Evolutionary conservation across 35 echinoderm and acorn worm species (phyloP).

Genomic region (Ophioderma brevispina): DNA sequence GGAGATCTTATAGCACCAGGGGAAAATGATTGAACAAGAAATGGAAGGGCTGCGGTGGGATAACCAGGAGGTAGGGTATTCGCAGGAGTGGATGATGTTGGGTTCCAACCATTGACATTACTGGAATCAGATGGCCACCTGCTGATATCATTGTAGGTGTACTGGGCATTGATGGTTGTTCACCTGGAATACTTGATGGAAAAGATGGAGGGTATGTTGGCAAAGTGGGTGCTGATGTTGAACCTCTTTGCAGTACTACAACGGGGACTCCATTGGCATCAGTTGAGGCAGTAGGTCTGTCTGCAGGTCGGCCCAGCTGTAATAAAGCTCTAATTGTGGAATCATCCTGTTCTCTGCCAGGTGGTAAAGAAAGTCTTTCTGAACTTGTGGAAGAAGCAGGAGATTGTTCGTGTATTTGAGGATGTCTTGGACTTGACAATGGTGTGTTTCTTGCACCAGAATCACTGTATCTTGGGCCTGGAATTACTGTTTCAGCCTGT

Average conservation of each 20-base stretch:
- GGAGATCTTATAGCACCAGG: not conserved
- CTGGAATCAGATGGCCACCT: not conserved
- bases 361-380: slow-evolving; percentile 75
- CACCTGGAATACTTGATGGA: not conserved
- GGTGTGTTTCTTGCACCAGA: not conserved
- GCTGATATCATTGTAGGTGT: not conserved
- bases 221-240: too few species aligned
- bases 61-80: not conserved
- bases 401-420: not conserved
- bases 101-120: not conserved
- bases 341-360: slow-evolving; percentile 84
- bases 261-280: not conserved
- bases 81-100: not conserved
- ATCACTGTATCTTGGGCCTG: not conserved
- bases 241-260: not conserved
- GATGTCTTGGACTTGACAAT: not conserved
- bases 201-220: too few species aligned
- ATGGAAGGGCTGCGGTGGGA: not conserved
- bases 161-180: not conserved
- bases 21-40: not conserved
- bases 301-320: slow-evolving; percentile 32
- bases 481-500: not conserved
- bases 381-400: slow-evolving; percentile 11
- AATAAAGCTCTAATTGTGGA: slow-evolving; percentile 76
- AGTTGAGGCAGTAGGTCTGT: not conserved